Evolutionary conservation across 2,888 invertebrate species (phyloP).

Genomic region (Mythimna ferrago): DNA sequence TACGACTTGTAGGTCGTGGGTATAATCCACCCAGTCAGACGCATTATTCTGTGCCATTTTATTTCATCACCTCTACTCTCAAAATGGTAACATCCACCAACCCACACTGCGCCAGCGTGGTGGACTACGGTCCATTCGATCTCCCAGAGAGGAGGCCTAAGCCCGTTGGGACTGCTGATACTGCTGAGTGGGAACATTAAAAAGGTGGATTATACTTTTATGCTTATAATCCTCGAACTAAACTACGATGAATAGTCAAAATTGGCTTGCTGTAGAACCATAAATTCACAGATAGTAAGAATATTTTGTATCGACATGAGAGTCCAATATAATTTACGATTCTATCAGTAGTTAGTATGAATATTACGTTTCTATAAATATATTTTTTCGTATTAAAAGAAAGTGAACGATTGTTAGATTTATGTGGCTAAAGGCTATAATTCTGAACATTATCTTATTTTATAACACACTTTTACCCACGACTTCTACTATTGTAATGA

Average conservation of each 20-base stretch:
- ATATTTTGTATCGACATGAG: not conserved
- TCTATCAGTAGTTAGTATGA: conserved; percentile 10
- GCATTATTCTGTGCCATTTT: no score
- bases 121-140: no score
- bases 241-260: not conserved
- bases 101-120: no score
- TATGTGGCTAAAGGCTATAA: conserved; percentile 51
- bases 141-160: no score
- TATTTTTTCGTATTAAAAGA: conserved; percentile 46
- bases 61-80: no score
- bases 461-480: conserved; percentile 51
- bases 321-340: conserved; percentile 6
- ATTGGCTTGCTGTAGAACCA: not conserved
- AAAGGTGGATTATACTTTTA: no score
- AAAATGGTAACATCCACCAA: no score
- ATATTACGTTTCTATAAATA: conserved; percentile 39
- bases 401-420: conserved; percentile 55
- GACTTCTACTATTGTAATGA: conserved; percentile 26
- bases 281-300: not conserved
- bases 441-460: conserved; percentile 39
- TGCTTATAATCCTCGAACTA: no score
- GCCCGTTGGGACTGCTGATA: no score
- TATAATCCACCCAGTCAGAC: no score
- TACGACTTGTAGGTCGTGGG: no score
- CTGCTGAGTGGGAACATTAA: no score